These are phyloP conservation scores for Hipparchia semele DNA, from an alignment of 2,888 invertebrate genomes.

Conservation along the genomic window DNA sequence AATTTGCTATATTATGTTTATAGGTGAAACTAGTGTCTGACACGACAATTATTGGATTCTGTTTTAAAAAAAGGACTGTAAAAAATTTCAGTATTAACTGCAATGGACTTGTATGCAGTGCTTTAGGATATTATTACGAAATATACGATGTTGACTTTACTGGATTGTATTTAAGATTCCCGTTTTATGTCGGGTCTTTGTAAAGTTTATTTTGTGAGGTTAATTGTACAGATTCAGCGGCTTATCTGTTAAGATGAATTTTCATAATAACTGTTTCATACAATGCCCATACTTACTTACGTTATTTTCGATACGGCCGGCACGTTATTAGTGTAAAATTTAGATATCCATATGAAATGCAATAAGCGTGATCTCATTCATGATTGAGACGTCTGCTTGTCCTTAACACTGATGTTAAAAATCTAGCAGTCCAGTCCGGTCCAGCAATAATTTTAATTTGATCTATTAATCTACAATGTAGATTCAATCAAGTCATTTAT, in stretches of 20 bases:
- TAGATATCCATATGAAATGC: background rate
- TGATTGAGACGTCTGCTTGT: too few relatives aligned
- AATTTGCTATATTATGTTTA: background rate
- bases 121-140: slow-evolving; percentile 48
- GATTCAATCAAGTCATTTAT: too few relatives aligned
- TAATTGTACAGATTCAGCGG: slow-evolving; percentile 63
- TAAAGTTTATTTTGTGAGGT: slow-evolving; percentile 45
- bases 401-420: too few relatives aligned
- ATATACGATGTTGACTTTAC: slow-evolving; percentile 37
- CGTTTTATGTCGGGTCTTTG: slow-evolving; percentile 30
- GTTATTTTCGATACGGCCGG: too few relatives aligned
- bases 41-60: slow-evolving; percentile 8
- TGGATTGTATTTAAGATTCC: slow-evolving; percentile 34
- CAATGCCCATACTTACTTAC: slow-evolving; percentile 57
- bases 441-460: too few relatives aligned
- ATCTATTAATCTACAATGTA: too few relatives aligned
- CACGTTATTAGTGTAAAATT: background rate
- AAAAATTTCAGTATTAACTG: slow-evolving; percentile 70
- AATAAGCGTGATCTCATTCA: background rate
- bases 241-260: slow-evolving; percentile 16
- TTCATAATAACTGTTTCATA: slow-evolving; percentile 44
- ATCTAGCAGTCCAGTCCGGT: too few relatives aligned
- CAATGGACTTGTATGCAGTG: slow-evolving; percentile 56
- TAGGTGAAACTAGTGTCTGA: slow-evolving; percentile 2
- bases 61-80: slow-evolving; percentile 17